Base-by-base conservation (phyloP, 2,888 invertebrate genomes). In the Lasioglossum lativentre region DNA sequence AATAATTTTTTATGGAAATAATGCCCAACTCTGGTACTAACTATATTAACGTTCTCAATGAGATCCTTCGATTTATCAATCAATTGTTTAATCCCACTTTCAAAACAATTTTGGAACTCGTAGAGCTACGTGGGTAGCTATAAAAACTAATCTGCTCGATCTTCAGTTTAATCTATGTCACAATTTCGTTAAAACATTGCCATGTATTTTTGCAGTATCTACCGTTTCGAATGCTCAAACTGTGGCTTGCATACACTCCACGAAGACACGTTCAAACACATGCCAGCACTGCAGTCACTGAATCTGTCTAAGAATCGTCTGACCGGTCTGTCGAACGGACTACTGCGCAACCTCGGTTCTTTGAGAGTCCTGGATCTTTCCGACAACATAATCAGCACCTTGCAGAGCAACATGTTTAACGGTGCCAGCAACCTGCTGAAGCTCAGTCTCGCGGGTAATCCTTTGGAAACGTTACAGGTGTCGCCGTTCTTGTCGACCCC, bases 371-470 rank as follows among this genome's bases (percentile, higher is more conserved):
- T 98, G 79, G 97, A 98, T 93, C 95, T 98, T 66, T 97, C 98
- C 52, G 96, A 97, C 92, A 98, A 98, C 92, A 94, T 96, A 89
- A 96, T 98, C 75, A 95, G 95, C 12, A 96, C 96, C 34, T 94
- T 98, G 52, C 96, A 97, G 72, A 95, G 95, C 14, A 96, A 96
- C 90, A 95, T 97, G 84, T 98, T 98, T 93, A 96, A 96, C 89
- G 96, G 97, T 86, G 97, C 97, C 89, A 96, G 95, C 40, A 96
- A 97, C 86, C 95, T 98, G 82, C 96, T 95, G 42, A 97, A 96
- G 94, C 95, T 98, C 19, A 97, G 96, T 92, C 96, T 98, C 71
- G 97, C 97, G 89, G 97, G 97, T 23, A 98, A 98, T 95, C 97
- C 97, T 1, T 95, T 98, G 83, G 96, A 96, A 86, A 96, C 96